phyloP scores from a whole-genome alignment of 2,797 vertebrate species.

The Mormyrops attenuatus region DNA sequence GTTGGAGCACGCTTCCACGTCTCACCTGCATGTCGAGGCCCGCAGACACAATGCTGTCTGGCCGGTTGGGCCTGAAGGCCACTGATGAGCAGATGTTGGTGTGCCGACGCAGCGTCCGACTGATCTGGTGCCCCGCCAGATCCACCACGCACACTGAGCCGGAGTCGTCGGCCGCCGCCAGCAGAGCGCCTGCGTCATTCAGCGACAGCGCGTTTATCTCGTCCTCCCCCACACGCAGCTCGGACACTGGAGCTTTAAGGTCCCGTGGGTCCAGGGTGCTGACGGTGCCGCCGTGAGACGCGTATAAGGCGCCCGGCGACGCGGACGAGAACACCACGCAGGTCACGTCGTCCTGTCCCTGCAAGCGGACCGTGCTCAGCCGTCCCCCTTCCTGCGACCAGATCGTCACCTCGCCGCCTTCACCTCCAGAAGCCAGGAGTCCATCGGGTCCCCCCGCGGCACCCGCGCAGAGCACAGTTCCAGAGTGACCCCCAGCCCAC shows the following conservation, averaged over 20 bases:
- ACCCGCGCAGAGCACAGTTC: slow-evolving; percentile 70
- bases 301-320: slow-evolving; percentile 59
- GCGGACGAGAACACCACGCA: slow-evolving; percentile 67
- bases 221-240: slow-evolving; percentile 74
- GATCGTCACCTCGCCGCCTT: slow-evolving; percentile 72
- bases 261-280: slow-evolving; percentile 73
- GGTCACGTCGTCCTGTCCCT: slow-evolving; percentile 64
- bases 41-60: slow-evolving; percentile 85
- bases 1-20: neutral
- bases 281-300: slow-evolving; percentile 73
- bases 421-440: slow-evolving; percentile 78
- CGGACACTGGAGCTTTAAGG: slow-evolving; percentile 60
- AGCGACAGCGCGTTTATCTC: slow-evolving; percentile 85
- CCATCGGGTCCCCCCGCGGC: slow-evolving; percentile 60
- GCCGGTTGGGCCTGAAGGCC: slow-evolving; percentile 81
- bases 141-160: slow-evolving; percentile 80
- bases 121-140: slow-evolving; percentile 73
- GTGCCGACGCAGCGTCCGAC: slow-evolving; percentile 76
- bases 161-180: slow-evolving; percentile 85
- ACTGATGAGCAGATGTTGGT: slow-evolving; percentile 92
- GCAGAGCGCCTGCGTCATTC: slow-evolving; percentile 63
- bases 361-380: slow-evolving; percentile 54
- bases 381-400: slow-evolving; percentile 71
- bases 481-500: slow-evolving; percentile 75
- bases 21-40: slow-evolving; percentile 97